These are phyloP conservation scores for Melanophora roralis DNA, from an alignment of 2,888 invertebrate species.

Conservation along the genomic window DNA sequence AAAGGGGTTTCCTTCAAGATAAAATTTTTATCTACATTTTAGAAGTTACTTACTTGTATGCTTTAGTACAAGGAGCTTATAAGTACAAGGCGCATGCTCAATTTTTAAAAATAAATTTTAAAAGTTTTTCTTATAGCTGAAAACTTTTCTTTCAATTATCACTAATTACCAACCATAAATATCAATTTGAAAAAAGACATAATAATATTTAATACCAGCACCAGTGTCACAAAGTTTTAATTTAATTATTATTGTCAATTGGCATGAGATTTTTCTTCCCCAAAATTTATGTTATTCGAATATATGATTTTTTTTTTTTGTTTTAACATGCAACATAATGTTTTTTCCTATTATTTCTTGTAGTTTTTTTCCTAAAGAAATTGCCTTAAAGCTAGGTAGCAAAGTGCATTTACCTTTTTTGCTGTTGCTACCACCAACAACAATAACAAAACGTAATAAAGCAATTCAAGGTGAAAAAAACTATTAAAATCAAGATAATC, in stretches of 20 bases:
- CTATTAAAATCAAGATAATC: conserved; percentile 35
- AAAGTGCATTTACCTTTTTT: conserved; percentile 55
- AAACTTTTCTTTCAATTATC: conserved; percentile 4
- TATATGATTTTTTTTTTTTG: neutral
- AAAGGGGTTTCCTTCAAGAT: no score
- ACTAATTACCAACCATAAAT: neutral
- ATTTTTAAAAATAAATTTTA: no score
- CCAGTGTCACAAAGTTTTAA: conserved; percentile 25
- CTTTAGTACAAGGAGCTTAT: no score
- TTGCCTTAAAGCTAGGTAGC: conserved; percentile 34
- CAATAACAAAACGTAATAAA: conserved; percentile 3
- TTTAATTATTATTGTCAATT: conserved; percentile 36
- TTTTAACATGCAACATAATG: conserved; percentile 41
- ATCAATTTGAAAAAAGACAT: conserved; percentile 2
- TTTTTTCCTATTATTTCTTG: neutral
- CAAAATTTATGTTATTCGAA: neutral
- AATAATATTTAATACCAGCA: neutral
- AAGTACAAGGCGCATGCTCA: no score
- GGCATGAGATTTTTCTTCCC: conserved; percentile 33
- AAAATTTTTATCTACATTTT: no score
- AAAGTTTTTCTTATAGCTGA: no score
- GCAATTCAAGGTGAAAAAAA: conserved; percentile 61
- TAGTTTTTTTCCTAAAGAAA: neutral
- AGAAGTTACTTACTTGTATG: no score
- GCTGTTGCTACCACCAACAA: neutral